Base-by-base conservation (phyloP, 2,113 vertebrate genomes). In the Turnix velox region DNA sequence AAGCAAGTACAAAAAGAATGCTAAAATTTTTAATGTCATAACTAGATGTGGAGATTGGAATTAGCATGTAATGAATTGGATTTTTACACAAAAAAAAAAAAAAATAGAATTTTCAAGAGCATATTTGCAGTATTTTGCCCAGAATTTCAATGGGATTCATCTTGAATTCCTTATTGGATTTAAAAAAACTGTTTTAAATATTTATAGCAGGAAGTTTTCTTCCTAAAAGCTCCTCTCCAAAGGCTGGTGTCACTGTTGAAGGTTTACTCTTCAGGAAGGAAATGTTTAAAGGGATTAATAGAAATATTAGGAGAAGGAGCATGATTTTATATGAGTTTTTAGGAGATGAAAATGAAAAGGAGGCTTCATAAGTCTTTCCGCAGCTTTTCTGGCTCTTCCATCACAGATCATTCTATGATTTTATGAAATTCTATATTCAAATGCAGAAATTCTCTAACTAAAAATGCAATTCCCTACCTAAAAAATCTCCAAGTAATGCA, bases 191-290 rank as follows among this genome's bases (percentile, higher is more conserved):
- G 18, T n/a, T 73, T 69, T 80, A 19, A 61, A 54, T 85, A 66
- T 54, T 79, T 87, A 57, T 19, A 6, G 39, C 1, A 67, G 3
- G 13, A 5, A 31, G 43, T 72, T 35, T 31, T 88, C 78, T 39
- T 27, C 2, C 2, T 5, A 4, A 37, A 78, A 25, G 2, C 23
- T 23, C 1, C 0, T 59, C 18, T 72, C 5, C 18, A 27, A 72
- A 42, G 66, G 13, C 5, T 37, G 37, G 43, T 35, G 28, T 25
- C 20, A 40, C 12, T 72, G 19, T n/a, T 46, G 14, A 66, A 81
- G 40, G 2, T 45, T 48, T 76, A 49, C 8, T 30, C 9, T 66
- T 74, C 33, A 28, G 28, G 74, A 61, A 49, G 4, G 19, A 69
- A 69, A 14, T 17, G 18, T 9, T 91, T 79, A 45, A 45, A 62